Conservation (phyloP, 1,140 invertebrate species). For the roundworm (Caenorhabditis elegans) region WBcel235 BX284605.5:5768001-5768500, state of each 20-base stretch:
- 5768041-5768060: too few relatives aligned
- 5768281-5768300: background rate
- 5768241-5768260: background rate
- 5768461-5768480: background rate
- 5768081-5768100: too few relatives aligned
- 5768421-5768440: background rate
- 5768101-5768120: too few relatives aligned
- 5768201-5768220: conserved; percentile 1
- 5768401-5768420: background rate
- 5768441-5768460: background rate
- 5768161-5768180: background rate
- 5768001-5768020: too few relatives aligned
- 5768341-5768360: conserved; percentile 23
- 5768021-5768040: too few relatives aligned
- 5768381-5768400: background rate
- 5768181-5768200: background rate
- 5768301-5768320: background rate
- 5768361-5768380: background rate
- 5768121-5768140: too few relatives aligned
- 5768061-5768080: too few relatives aligned
- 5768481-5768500: background rate
- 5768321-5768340: conserved; percentile 16
- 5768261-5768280: background rate
- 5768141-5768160: too few relatives aligned
- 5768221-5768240: background rate